Evolutionary conservation across 2,113 vertebrate species (phyloP).

Genomic region (Peromyscus maniculatus): DNA sequence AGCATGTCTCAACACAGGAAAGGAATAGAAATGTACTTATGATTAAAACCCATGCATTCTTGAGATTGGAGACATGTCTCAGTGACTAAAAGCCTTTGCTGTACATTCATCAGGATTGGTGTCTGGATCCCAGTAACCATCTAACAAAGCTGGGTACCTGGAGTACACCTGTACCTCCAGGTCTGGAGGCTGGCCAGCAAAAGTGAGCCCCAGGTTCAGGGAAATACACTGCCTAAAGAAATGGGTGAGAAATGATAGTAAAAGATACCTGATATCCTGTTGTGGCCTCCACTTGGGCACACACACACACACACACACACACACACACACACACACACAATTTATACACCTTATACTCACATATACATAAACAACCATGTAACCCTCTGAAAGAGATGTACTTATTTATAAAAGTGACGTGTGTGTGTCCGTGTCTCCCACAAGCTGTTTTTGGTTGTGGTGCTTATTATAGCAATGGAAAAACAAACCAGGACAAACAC

Average conservation of each 20-base stretch:
- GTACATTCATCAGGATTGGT: neutral
- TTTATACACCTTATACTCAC: too few species aligned
- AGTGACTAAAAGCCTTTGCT: neutral
- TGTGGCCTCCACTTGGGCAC: neutral
- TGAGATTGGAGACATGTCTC: neutral
- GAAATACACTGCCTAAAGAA: neutral
- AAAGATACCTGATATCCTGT: neutral
- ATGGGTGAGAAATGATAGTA: neutral
- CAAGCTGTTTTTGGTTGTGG: neutral
- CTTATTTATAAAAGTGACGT: neutral
- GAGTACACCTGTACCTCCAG: too few species aligned
- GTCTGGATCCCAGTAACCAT: neutral
- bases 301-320: neutral
- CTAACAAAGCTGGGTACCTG: neutral
- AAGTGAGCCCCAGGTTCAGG: neutral
- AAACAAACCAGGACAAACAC: neutral
- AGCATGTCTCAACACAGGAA: neutral
- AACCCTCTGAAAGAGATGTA: neutral
- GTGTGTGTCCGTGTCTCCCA: rapidly evolving
- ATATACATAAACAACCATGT: neutral
- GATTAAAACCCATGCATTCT: neutral
- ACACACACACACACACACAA: neutral
- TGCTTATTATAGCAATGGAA: neutral
- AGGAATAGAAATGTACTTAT: neutral
- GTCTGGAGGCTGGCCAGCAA: neutral